These are phyloP conservation scores for Ara ararauna DNA, from an alignment of 2,797 vertebrate species.

Conservation along the genomic window DNA sequence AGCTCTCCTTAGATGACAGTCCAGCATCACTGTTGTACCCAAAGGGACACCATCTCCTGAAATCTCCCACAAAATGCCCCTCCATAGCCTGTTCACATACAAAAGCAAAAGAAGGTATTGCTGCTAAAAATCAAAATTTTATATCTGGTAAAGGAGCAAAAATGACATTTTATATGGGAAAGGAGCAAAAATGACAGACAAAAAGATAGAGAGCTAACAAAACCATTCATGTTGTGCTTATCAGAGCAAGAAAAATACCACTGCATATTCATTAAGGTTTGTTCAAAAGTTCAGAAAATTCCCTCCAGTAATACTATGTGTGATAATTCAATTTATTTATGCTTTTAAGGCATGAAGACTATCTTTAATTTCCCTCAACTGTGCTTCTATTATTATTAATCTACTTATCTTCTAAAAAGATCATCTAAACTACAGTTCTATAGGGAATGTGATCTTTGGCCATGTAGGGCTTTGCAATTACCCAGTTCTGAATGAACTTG, in stretches of 20 bases:
- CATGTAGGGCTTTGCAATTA: constrained; percentile 9
- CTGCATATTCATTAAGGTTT: not conserved
- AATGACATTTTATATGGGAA: not conserved
- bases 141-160: not conserved
- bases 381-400: constrained; percentile 48
- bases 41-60: not conserved
- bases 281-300: constrained; percentile 38
- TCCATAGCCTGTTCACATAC: not conserved
- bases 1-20: not conserved
- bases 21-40: not conserved
- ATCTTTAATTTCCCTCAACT: constrained; percentile 43
- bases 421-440: constrained; percentile 52
- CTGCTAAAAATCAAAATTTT: not conserved
- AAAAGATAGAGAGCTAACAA: not conserved
- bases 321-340: constrained; percentile 61
- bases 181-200: not conserved
- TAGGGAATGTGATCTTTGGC: constrained; percentile 24
- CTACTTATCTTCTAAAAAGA: constrained; percentile 43
- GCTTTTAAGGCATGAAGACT: constrained; percentile 55
- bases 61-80: not conserved
- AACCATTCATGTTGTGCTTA: not conserved
- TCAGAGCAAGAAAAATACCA: not conserved
- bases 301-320: constrained; percentile 17
- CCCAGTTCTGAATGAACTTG: constrained; percentile 74
- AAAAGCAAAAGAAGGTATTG: not conserved